These are phyloP conservation scores for Cistogaster globosa DNA, from an alignment of 2,888 invertebrate genomes.

Conservation along the genomic window DNA sequence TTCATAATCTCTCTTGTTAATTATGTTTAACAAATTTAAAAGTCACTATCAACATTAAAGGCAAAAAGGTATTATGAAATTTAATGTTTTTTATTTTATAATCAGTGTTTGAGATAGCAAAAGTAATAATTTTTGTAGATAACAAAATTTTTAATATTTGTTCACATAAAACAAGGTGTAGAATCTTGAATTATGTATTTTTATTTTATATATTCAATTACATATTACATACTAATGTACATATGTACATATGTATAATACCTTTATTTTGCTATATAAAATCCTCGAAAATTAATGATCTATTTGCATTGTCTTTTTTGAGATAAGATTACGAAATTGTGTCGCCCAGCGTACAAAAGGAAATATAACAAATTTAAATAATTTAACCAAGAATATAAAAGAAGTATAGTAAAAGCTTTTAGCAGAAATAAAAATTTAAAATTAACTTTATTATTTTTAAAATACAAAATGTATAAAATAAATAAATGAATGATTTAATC, in stretches of 20 bases:
- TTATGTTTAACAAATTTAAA: slow-evolving; percentile 40
- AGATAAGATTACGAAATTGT: slow-evolving; percentile 38
- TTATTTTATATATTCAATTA: not conserved
- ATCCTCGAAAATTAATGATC: not conserved
- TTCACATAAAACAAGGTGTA: too few species aligned
- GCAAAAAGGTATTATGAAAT: slow-evolving; percentile 16
- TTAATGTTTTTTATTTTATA: slow-evolving; percentile 31
- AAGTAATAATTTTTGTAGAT: not conserved
- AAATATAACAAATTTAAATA: not conserved
- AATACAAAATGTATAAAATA: too few species aligned
- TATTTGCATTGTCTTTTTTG: slow-evolving; percentile 24
- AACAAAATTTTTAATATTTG: too few species aligned
- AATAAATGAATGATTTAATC: too few species aligned
- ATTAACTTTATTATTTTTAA: too few species aligned
- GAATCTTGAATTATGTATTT: too few species aligned
- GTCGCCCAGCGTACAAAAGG: too few species aligned
- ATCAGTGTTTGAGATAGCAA: slow-evolving; percentile 17
- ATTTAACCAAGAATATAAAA: not conserved
- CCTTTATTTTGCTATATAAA: not conserved
- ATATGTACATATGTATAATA: not conserved
- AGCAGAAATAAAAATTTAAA: not conserved
- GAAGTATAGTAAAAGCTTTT: not conserved
- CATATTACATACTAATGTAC: not conserved
- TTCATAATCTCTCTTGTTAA: slow-evolving; percentile 1
- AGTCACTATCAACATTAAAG: slow-evolving; percentile 11